These are phyloP conservation scores for Yasuhikotakia modesta DNA, from an alignment of 2,797 vertebrate genomes.

Conservation along the genomic window DNA sequence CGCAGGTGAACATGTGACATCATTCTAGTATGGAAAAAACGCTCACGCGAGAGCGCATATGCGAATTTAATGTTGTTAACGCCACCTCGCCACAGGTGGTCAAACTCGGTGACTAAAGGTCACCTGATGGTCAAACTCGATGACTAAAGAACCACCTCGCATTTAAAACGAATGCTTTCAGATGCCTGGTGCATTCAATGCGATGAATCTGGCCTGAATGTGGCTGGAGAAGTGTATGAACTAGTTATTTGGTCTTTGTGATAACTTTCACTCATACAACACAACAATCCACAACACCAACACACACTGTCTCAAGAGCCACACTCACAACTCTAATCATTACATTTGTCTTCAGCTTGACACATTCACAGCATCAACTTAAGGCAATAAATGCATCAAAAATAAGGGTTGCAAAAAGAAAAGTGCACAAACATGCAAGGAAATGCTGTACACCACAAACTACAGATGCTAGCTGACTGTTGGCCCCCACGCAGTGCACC, in stretches of 20 bases:
- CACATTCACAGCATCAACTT: constrained; percentile 68
- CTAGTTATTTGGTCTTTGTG: not conserved
- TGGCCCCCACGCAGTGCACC: not conserved
- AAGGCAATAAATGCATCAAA: constrained; percentile 70
- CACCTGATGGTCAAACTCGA: constrained; percentile 6
- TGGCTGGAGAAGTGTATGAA: not conserved
- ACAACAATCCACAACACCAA: not conserved
- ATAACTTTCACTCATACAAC: constrained; percentile 5
- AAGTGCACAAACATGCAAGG: constrained; percentile 35
- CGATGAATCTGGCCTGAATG: not conserved
- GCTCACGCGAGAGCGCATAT: not conserved
- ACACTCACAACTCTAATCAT: constrained; percentile 13
- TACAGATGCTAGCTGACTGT: not conserved
- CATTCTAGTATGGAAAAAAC: not conserved
- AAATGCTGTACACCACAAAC: constrained; percentile 17
- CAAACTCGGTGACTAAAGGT: too few relatives aligned
- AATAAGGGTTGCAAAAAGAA: constrained; percentile 22
- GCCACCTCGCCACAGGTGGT: too few relatives aligned
- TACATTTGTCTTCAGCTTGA: constrained; percentile 42
- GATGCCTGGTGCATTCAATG: not conserved
- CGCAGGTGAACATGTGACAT: not conserved
- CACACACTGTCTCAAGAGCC: not conserved
- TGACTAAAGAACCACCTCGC: constrained; percentile 4
- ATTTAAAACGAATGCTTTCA: constrained; percentile 17
- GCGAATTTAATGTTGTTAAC: constrained; percentile 4